phyloP scores from a whole-genome alignment of 2,888 invertebrate genomes.

The Ypsolopha sequella region DNA sequence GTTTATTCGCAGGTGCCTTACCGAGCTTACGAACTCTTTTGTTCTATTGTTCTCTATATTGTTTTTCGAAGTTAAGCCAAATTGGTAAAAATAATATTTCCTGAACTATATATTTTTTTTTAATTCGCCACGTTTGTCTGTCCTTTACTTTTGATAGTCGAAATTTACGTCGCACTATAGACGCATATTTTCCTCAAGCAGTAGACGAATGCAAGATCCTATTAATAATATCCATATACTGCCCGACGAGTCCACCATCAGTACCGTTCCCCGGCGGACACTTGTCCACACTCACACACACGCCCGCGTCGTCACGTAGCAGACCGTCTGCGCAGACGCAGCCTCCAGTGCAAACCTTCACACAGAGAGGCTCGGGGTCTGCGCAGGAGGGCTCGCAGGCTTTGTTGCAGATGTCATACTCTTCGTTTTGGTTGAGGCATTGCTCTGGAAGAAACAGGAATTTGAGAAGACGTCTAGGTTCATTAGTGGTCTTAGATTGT shows the following conservation, averaged over 20 bases:
- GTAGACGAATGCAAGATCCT: conserved; percentile 36
- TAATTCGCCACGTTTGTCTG: too few relatives aligned
- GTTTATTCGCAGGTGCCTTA: too few relatives aligned
- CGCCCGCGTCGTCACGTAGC: conserved; percentile 32
- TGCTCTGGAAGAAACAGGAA: conserved; percentile 27
- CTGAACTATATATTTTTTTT: too few relatives aligned
- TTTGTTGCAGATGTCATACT: conserved; percentile 44
- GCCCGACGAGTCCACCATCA: conserved; percentile 26
- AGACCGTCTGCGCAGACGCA: conserved; percentile 49
- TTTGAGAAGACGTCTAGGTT: too few relatives aligned
- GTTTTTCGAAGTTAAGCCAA: too few relatives aligned
- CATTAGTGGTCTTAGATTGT: too few relatives aligned
- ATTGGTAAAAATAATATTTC: too few relatives aligned
- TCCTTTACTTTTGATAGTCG: too few relatives aligned
- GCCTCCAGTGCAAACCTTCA: conserved; percentile 38
- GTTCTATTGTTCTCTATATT: too few relatives aligned
- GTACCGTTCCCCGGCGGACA: conserved; percentile 36
- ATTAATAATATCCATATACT: conserved; percentile 44
- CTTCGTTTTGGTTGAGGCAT: conserved; percentile 47
- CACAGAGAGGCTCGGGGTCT: conserved; percentile 50
- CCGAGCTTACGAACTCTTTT: too few relatives aligned
- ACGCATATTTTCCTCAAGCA: background rate
- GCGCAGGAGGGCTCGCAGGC: conserved; percentile 45
- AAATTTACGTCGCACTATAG: too few relatives aligned
- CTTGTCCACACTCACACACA: conserved; percentile 44